A percentile compares a stretch with the other conserved stretches of the same genome.
Evolutionary conservation across 2,888 invertebrate species (phyloP).

Genomic region (Belgica antarctica): DNA sequence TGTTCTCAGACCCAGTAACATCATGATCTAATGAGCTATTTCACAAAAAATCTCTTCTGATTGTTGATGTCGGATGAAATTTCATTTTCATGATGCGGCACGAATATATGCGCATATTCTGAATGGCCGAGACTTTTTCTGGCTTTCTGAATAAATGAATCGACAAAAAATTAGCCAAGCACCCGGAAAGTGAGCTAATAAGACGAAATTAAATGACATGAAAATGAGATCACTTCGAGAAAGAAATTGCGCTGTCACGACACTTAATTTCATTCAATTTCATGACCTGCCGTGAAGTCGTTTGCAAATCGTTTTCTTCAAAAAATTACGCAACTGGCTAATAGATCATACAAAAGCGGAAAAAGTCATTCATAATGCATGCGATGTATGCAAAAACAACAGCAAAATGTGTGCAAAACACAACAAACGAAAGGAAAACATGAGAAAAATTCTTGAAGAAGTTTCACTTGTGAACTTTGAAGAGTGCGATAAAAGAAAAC

Average conservation of each 20-base stretch:
- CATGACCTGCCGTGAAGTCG: neutral
- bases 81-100: constrained; percentile 25
- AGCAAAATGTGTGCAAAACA: neutral
- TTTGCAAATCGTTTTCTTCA: neutral
- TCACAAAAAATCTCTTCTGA: neutral
- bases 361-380: neutral
- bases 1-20: constrained; percentile 43
- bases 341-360: constrained; percentile 11
- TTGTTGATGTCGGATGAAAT: constrained; percentile 1
- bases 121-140: neutral
- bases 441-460: neutral
- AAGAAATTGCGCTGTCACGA: neutral
- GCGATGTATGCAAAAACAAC: neutral
- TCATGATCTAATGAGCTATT: constrained; percentile 41
- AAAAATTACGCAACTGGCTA: neutral
- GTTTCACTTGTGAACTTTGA: constrained; percentile 19
- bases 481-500: too few relatives aligned
- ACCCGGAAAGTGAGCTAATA: neutral
- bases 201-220: neutral
- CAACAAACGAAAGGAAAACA: neutral
- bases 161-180: neutral
- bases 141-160: neutral
- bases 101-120: neutral
- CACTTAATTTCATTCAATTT: neutral
- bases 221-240: neutral